These are phyloP conservation scores for Euglossa dilemma DNA, from an alignment of 1,140 invertebrate genomes.

Conservation along the genomic window DNA sequence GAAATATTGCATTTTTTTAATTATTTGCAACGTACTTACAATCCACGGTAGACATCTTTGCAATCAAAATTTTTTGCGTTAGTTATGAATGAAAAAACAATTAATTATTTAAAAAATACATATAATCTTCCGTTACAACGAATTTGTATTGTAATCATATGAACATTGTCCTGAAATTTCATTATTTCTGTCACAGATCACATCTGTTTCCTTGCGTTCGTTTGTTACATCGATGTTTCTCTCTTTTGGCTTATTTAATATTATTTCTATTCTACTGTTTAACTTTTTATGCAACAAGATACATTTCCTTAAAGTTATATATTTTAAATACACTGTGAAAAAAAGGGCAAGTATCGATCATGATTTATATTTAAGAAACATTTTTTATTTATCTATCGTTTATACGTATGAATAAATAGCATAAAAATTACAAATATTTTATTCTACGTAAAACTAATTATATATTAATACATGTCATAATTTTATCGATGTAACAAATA, in stretches of 20 bases:
- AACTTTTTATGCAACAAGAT: background rate
- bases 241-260: background rate
- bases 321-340: too few relatives aligned
- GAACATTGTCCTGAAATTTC: constrained; percentile 50
- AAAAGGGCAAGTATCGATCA: too few relatives aligned
- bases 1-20: background rate
- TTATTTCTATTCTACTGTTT: background rate
- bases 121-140: constrained; percentile 43
- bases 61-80: background rate
- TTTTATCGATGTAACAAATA: background rate
- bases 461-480: background rate
- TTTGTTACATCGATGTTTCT: constrained; percentile 49
- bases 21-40: constrained; percentile 34
- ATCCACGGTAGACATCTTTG: constrained; percentile 10
- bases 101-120: background rate
- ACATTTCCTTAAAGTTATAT: background rate
- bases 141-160: constrained; percentile 53
- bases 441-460: background rate
- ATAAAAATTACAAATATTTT: background rate
- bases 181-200: constrained; percentile 20
- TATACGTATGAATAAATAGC: background rate
- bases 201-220: constrained; percentile 56
- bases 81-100: background rate
- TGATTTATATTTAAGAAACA: too few relatives aligned
- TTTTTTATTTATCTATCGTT: too few relatives aligned